Conservation (phyloP, 2,113 vertebrate genomes). For the Motacilla tschutschensis region DNA sequence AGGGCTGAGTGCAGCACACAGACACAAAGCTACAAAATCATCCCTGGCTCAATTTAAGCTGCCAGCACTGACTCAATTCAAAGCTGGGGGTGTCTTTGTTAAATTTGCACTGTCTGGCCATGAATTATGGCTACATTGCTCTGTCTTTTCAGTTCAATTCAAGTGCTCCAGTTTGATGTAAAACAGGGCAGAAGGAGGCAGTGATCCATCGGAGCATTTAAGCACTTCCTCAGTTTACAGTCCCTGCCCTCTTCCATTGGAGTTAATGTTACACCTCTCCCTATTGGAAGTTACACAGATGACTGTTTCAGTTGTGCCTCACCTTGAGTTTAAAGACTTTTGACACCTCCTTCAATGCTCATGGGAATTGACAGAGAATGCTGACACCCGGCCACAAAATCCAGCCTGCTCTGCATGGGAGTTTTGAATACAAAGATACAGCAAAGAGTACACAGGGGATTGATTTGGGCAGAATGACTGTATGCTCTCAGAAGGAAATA, state of each 20-base stretch:
- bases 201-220: background rate
- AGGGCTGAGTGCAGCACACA: background rate
- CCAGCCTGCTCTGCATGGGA: background rate
- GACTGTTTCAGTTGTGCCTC: background rate
- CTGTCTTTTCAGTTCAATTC: background rate
- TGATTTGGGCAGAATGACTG: background rate
- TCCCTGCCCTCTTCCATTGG: background rate
- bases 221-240: background rate
- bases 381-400: background rate
- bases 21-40: background rate
- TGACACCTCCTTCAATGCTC: background rate
- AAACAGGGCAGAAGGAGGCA: background rate
- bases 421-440: background rate
- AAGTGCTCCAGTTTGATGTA: background rate
- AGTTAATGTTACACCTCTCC: background rate
- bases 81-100: background rate
- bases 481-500: background rate
- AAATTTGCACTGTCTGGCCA: background rate
- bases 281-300: fast-evolving
- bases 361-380: background rate
- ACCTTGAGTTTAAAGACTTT: background rate
- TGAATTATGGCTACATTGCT: background rate
- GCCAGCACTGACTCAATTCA: background rate
- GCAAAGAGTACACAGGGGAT: background rate
- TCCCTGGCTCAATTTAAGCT: background rate